Evolutionary conservation across 1,140 invertebrate genomes (phyloP).

Genomic region (Zaprionus inermis): DNA sequence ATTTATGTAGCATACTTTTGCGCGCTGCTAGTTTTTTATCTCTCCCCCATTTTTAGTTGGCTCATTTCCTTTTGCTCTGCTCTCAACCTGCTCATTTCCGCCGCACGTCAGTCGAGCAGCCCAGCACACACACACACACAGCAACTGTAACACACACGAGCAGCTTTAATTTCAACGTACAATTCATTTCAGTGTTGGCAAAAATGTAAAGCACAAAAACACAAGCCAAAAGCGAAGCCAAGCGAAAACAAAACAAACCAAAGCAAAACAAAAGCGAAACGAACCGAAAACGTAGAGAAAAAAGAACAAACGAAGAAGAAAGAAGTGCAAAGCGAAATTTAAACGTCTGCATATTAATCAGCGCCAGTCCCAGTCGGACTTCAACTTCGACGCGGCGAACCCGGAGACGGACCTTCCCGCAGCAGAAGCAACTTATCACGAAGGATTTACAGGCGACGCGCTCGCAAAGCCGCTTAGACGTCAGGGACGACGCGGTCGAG

Average conservation of each 20-base stretch:
- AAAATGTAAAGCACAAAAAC: conserved; percentile 54
- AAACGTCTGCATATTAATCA: conserved; percentile 81
- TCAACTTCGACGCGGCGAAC: conserved; percentile 7
- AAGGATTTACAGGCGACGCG: conserved; percentile 57
- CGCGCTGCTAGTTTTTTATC: conserved; percentile 37
- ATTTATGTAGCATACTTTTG: conserved; percentile 59
- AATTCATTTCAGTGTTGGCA: conserved; percentile 52
- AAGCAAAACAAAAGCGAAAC: conserved; percentile 32
- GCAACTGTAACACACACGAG: too few species aligned
- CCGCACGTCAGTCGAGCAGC: conserved; percentile 21
- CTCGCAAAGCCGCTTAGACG: conserved; percentile 48
- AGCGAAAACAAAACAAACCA: conserved; percentile 38
- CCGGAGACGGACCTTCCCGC: conserved; percentile 27
- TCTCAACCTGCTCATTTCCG: conserved; percentile 62
- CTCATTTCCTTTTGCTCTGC: conserved; percentile 49
- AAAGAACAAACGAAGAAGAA: conserved; percentile 36
- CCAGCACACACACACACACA: not conserved
- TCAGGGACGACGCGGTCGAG: conserved; percentile 26
- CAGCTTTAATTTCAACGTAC: conserved; percentile 33
- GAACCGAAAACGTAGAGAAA: conserved; percentile 28
- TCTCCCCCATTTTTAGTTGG: conserved; percentile 29
- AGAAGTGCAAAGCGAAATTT: conserved; percentile 62
- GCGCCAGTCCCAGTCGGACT: conserved; percentile 23
- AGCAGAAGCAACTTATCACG: conserved; percentile 74
- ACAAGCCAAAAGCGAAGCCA: conserved; percentile 15